Conservation (phyloP, 2,888 invertebrate genomes). For the Rhimphoctona megacephalus region DNA sequence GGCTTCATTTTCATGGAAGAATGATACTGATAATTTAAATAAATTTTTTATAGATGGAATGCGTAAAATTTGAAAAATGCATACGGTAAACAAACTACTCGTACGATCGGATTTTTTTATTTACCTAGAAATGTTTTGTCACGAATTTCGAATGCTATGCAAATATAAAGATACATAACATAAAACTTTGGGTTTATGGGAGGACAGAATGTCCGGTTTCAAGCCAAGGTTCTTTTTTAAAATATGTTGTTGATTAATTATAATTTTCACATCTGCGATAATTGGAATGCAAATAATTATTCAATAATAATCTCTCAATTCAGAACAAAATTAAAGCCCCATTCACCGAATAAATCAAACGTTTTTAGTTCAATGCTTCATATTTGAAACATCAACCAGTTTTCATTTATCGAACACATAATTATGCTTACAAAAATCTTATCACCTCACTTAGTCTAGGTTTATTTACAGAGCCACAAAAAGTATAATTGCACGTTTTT, state of each 20-base stretch:
- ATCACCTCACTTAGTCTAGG: no score
- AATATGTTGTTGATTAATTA: not conserved
- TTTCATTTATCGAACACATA: not conserved
- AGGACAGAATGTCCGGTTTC: not conserved
- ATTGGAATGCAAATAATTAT: not conserved
- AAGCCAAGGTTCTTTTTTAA: not conserved
- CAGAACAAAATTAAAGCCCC: not conserved
- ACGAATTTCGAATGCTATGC: not conserved
- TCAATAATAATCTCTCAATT: not conserved
- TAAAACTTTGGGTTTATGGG: not conserved
- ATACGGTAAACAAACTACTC: not conserved
- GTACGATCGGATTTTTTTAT: not conserved
- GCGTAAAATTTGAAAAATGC: not conserved
- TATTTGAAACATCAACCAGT: not conserved
- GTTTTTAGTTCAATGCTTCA: not conserved
- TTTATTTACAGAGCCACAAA: not conserved
- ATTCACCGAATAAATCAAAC: not conserved
- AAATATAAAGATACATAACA: not conserved
- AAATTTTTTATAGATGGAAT: not conserved
- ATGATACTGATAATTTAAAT: not conserved
- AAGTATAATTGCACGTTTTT: not conserved
- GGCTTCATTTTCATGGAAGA: not conserved
- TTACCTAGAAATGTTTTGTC: no score
- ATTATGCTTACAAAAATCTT: not conserved
- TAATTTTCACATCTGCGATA: not conserved